Evolutionary conservation across 1,140 invertebrate species (phyloP), one percentile per base, ranked within the genome.

Genomic region (Cheumatopsyche charites): DNA sequence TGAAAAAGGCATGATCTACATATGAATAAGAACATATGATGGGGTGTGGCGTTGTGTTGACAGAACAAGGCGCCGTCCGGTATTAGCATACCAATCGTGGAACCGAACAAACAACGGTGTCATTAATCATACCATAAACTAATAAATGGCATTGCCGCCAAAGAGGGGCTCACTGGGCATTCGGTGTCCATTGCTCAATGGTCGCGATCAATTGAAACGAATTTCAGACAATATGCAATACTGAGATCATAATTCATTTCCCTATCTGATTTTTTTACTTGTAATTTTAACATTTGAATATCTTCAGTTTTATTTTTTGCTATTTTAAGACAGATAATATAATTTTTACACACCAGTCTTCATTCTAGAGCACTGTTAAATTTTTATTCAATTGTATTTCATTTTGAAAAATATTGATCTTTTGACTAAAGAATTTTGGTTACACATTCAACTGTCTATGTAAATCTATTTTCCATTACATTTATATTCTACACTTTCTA

Each of bases 91-190:
- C 67, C 74, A 75, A 75, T 75, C 67, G 71, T 43, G 62, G 55
- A 61, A 41, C 43, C 67, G 62, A 70, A 67, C 74, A 75, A 75
- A 75, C 74, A 75, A 75, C 67, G 68, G 61, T 66, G 71, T 73
- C 74, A 75, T 75, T 75, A 75, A 75, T 75, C 74, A 75, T 75
- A 63, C 71, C 71, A 52, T 72, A 72, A 75, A 75, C 74, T 75
- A 75, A 75, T 75, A 75, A 75, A 73, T 73, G 74, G 68, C 65
- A 68, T 49, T 42, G 29, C 58, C 6, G 47, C 11, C 43, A 47
- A 47, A 47, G 43, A 15, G 43, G 43, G 43, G 12, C 43, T 47
- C 4, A 6, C 21, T 25, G 49, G 41, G 25, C 45, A 66, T 6
- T 23, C 15, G 25, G 11, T 19, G 29, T 66, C 65, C 55, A 58